phyloP scores from a whole-genome alignment of 2,797 vertebrate genomes.

The Hippopotamyrus pictus region DNA sequence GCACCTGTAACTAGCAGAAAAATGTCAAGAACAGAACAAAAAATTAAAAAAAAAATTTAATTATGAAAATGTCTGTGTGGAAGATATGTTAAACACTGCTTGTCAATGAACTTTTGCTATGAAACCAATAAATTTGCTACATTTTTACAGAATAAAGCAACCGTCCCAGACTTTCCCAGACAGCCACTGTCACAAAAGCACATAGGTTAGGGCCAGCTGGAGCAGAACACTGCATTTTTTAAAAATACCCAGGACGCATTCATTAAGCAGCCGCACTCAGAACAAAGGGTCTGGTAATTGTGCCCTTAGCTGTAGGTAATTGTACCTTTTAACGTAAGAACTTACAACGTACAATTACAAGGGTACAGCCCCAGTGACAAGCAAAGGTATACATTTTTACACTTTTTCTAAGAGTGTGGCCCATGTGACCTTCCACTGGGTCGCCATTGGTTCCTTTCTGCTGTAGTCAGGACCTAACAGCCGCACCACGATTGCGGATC shows the following conservation, averaged over 20 bases:
- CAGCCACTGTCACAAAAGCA: conserved; percentile 50
- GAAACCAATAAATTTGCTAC: neutral
- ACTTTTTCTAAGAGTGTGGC: neutral
- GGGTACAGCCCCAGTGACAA: too few species aligned
- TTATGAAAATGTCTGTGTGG: neutral
- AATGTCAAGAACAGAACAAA: neutral
- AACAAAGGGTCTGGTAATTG: too few species aligned
- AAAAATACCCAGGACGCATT: neutral
- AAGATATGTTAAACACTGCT: neutral
- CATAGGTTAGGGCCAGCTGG: conserved; percentile 54
- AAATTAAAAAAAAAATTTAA: too few species aligned
- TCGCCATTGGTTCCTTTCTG: neutral
- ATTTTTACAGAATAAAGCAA: neutral
- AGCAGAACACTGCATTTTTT: conserved; percentile 31
- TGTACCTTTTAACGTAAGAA: too few species aligned
- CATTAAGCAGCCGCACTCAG: neutral
- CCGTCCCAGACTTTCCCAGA: conserved; percentile 27
- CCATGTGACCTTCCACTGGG: neutral
- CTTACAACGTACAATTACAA: too few species aligned
- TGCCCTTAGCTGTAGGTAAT: too few species aligned
- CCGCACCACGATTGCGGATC: neutral
- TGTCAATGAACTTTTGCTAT: neutral
- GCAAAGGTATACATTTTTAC: too few species aligned
- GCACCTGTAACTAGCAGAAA: neutral
- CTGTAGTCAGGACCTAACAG: neutral